A percentile compares a stretch with the other conserved stretches of the same genome.
Evolutionary conservation across 2,113 vertebrate species (phyloP).

Genomic region (Tricholaema leucomelas): DNA sequence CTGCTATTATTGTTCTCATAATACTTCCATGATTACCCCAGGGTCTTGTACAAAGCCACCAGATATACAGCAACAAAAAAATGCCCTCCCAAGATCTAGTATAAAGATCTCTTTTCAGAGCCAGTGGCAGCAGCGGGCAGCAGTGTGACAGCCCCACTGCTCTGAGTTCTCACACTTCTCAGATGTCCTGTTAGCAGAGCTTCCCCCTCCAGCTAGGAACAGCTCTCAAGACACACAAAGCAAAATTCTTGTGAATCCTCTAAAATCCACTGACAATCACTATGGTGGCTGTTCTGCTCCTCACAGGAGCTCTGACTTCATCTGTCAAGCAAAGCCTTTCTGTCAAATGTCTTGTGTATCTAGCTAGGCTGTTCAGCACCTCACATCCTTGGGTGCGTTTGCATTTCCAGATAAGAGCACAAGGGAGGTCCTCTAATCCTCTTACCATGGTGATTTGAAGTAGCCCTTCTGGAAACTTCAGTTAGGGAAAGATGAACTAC

Average conservation of each 20-base stretch:
- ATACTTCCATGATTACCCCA: not conserved
- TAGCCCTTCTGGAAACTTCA: not conserved
- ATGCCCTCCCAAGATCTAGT: not conserved
- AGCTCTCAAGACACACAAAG: not conserved
- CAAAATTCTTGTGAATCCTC: not conserved
- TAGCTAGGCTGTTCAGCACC: not conserved
- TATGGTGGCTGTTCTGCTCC: not conserved
- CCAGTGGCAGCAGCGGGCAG: not conserved
- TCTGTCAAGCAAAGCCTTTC: not conserved
- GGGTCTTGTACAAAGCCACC: not conserved
- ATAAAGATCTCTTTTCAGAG: not conserved
- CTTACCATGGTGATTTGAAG: not conserved
- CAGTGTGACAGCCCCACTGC: not conserved
- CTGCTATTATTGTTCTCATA: constrained; percentile 26
- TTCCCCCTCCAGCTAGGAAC: constrained; percentile 1
- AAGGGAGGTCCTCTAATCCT: not conserved
- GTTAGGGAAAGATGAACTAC: not conserved
- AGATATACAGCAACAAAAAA: not conserved
- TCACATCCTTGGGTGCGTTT: not conserved
- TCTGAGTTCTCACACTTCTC: not conserved
- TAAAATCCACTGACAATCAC: not conserved
- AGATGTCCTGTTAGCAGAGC: not conserved
- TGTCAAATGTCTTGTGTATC: not conserved
- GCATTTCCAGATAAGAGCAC: not conserved
- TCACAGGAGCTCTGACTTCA: not conserved